These are phyloP conservation scores for Ormia ochracea DNA, from an alignment of 2,888 invertebrate genomes.

Conservation along the genomic window DNA sequence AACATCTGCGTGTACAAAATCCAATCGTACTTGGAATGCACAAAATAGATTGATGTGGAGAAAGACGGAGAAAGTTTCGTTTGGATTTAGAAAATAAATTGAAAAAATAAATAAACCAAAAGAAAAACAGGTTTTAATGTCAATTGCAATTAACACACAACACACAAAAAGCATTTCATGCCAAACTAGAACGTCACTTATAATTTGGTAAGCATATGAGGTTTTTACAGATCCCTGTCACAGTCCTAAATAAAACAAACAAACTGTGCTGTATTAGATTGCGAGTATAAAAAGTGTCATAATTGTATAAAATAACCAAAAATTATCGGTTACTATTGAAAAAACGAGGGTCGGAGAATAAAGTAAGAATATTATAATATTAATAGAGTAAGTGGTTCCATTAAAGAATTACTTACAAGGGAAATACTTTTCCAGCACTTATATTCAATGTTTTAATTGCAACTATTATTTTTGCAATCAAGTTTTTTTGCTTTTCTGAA, in stretches of 20 bases:
- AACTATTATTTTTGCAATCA: no score
- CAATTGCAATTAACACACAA: not conserved
- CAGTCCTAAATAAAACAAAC: not conserved
- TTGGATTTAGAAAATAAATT: not conserved
- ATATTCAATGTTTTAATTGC: no score
- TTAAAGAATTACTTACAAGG: no score
- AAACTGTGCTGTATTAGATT: not conserved
- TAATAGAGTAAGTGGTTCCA: no score
- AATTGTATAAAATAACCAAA: constrained; percentile 12
- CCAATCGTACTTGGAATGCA: not conserved
- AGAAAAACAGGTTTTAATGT: not conserved
- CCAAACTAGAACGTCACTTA: not conserved
- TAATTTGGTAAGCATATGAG: not conserved
- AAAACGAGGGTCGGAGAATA: no score
- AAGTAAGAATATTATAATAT: no score
- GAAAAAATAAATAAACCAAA: no score
- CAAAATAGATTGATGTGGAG: constrained; percentile 17
- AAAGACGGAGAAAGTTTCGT: not conserved
- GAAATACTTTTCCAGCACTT: no score
- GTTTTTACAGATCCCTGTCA: not conserved
- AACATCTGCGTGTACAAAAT: constrained; percentile 30
- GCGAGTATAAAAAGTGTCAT: not conserved
- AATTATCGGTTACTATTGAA: no score
- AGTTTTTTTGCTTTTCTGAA: no score
- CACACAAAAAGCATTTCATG: not conserved